Evolutionary conservation across 2,888 invertebrate genomes (phyloP), one percentile per base, ranked within the genome.

Genomic region (Athetis lepigone): DNA sequence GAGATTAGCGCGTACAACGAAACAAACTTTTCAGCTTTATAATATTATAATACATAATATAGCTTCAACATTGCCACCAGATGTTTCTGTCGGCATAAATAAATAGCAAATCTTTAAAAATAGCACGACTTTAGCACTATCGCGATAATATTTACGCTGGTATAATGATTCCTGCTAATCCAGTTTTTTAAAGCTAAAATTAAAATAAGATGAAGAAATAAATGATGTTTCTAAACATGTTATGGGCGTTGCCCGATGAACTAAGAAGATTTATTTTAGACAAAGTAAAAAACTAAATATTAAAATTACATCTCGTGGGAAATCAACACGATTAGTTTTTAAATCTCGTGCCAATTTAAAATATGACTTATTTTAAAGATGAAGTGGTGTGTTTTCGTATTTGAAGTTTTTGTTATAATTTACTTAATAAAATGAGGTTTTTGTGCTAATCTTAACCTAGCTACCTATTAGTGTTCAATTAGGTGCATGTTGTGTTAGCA

Each of bases 51-150:
- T n/a, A n/a, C n/a, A n/a, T n/a, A n/a, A 23, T 11, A 9, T 45
- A 36, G 50, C 42, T 57, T 21, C n/a, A 39, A 39, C 36, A 33
- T 21, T n/a, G 33, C 23, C 13, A 40, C 43, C 61, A 70, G 62
- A 75, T 45, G 49, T 49, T 69, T 57, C 70, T 69, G 62, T 29
- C 19, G 23, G 27, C 29, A 73, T 59, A 66, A 66, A 52, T 46
- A 60, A 60, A 70, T 33, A 19, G 5, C 19, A 2, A 33, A 13
- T 27, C 16, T 40, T 37, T 55, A 47, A 51, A 60, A 68, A 74
- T 72, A 72, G 29, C 18, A 19, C 4, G 40, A 42, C 36, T 46
- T 47, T 23, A 47, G 54, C 39, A 52, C 57, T 54, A 54, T 49
- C 40, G 8, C 19, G 16, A 39, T 56, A 36, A 7, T 25, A 25